phyloP scores from a whole-genome alignment of 2,113 vertebrate species.

The Etheostoma cragini region DNA sequence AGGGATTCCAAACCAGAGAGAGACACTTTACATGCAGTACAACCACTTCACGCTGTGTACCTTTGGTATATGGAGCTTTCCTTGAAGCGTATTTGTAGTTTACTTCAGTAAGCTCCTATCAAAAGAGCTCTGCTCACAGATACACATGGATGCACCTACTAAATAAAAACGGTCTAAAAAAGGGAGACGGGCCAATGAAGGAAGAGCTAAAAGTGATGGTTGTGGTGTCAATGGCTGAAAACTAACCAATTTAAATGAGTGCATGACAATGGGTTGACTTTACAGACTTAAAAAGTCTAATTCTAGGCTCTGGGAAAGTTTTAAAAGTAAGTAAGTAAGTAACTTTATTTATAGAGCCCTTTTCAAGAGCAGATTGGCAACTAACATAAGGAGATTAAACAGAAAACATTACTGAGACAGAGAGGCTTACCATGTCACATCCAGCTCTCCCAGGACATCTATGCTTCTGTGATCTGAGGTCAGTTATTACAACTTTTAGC shows the following conservation, averaged over 20 bases:
- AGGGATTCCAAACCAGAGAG: background rate
- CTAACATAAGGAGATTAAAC: too few species aligned
- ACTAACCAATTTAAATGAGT: background rate
- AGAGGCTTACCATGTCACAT: too few species aligned
- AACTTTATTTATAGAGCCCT: background rate
- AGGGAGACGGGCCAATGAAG: background rate
- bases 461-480: background rate
- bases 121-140: background rate
- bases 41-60: background rate
- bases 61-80: background rate
- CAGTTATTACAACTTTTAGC: background rate
- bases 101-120: background rate
- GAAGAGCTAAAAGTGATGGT: background rate
- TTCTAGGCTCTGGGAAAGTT: background rate
- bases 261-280: too few species aligned
- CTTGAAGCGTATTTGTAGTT: background rate
- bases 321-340: too few species aligned
- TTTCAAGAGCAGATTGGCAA: too few species aligned
- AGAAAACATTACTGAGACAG: too few species aligned
- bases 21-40: slow-evolving; percentile 8
- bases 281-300: too few species aligned
- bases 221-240: background rate
- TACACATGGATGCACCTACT: background rate
- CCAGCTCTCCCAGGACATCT: background rate
- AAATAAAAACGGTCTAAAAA: background rate